phyloP scores from a whole-genome alignment of 2,113 vertebrate genomes.

The Festucalex cinctus region DNA sequence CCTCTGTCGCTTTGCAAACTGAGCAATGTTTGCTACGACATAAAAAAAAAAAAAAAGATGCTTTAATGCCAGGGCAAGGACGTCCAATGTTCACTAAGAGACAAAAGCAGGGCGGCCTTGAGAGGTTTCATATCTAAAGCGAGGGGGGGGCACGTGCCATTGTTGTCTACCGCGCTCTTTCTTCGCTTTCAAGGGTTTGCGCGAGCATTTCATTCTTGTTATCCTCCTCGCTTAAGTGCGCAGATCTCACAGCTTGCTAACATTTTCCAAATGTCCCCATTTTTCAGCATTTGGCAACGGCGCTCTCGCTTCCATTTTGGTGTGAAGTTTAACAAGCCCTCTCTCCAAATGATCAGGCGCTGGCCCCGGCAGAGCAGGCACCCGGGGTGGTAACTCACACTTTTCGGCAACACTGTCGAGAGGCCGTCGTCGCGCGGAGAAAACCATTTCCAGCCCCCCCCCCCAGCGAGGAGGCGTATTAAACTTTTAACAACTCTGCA shows the following conservation, averaged over 20 bases:
- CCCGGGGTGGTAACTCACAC: neutral
- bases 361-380: neutral
- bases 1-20: constrained; percentile 1
- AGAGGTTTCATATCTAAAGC: neutral
- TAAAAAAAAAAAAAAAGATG: neutral
- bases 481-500: neutral
- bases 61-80: neutral
- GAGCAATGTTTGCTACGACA: neutral
- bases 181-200: neutral
- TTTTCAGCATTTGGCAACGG: constrained; percentile 1
- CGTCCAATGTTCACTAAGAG: no score
- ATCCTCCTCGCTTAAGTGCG: neutral
- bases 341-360: neutral
- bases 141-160: neutral
- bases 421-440: neutral
- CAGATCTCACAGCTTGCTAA: neutral
- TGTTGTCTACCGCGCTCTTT: neutral
- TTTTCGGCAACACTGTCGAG: neutral
- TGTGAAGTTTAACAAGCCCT: neutral
- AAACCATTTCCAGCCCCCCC: neutral
- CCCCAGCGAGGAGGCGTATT: neutral
- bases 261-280: neutral
- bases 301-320: neutral
- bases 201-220: neutral
- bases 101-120: neutral